These are phyloP conservation scores for Panzeria rudis DNA, from an alignment of 2,888 invertebrate species.

Conservation along the genomic window DNA sequence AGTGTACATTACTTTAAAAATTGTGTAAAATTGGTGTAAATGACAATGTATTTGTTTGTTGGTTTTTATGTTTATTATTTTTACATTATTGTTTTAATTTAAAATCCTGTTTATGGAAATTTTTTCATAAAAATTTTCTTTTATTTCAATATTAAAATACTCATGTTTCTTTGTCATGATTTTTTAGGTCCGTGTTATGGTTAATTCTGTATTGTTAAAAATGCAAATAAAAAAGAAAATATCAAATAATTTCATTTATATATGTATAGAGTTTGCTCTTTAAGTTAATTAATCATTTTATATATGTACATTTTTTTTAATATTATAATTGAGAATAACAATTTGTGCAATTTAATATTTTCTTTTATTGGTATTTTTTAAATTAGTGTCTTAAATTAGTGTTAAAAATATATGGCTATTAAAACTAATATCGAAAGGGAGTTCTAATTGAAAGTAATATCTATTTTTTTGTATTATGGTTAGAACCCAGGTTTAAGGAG, in stretches of 20 bases:
- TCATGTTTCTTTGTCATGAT: slow-evolving; percentile 75
- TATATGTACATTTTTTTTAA: slow-evolving; percentile 79
- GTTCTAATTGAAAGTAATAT: neutral
- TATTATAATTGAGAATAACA: slow-evolving; percentile 83
- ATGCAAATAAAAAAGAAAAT: slow-evolving; percentile 76
- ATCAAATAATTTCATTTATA: slow-evolving; percentile 72
- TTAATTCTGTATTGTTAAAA: slow-evolving; percentile 51
- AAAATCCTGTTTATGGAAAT: slow-evolving; percentile 41
- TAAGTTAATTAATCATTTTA: slow-evolving; percentile 36
- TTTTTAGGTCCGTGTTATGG: slow-evolving; percentile 65
- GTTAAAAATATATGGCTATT: neutral
- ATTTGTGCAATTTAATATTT: slow-evolving; percentile 83
- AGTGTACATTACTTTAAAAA: slow-evolving; percentile 77
- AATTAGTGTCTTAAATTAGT: slow-evolving; percentile 22
- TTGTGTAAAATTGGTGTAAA: slow-evolving; percentile 14
- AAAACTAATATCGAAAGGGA: neutral
- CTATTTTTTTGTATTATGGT: neutral
- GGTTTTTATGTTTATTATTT: too few relatives aligned
- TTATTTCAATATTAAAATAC: slow-evolving; percentile 50
- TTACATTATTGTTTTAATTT: too few relatives aligned
- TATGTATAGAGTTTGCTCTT: neutral
- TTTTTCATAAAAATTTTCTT: slow-evolving; percentile 36
- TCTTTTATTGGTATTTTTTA: slow-evolving; percentile 75
- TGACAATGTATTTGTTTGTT: slow-evolving; percentile 8
- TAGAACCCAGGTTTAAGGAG: neutral